These are phyloP conservation scores for Hyposoter dolosus DNA, from an alignment of 2,888 invertebrate species.

Conservation along the genomic window DNA sequence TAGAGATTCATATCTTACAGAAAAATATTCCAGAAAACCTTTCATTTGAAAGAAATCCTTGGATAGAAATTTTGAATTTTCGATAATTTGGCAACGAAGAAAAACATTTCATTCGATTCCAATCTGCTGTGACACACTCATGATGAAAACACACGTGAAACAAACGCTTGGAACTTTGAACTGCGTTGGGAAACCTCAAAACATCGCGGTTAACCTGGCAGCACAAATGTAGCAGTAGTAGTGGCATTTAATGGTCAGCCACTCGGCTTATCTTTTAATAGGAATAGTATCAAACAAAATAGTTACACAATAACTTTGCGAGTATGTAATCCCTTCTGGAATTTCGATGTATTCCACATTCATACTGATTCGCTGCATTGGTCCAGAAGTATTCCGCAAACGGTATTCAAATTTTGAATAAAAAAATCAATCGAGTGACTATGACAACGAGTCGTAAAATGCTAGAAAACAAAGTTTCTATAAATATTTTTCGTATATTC, in stretches of 20 bases:
- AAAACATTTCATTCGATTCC: not conserved
- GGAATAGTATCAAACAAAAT: slow-evolving; percentile 39
- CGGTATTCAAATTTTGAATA: not conserved
- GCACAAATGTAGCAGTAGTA: slow-evolving; percentile 26
- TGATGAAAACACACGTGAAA: not conserved
- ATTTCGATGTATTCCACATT: not conserved
- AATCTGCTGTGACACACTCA: not conserved
- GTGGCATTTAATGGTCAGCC: slow-evolving; percentile 49
- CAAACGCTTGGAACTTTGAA: not conserved
- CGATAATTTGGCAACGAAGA: not conserved
- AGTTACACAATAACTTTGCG: slow-evolving; percentile 8
- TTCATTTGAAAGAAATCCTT: not conserved
- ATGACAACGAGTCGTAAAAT: too few relatives aligned
- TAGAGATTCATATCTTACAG: not conserved
- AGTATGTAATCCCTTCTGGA: slow-evolving; percentile 7
- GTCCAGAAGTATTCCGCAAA: not conserved
- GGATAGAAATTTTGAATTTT: not conserved
- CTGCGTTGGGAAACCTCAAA: slow-evolving; percentile 13
- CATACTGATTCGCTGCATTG: not conserved
- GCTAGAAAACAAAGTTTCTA: not conserved
- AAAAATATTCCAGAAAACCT: not conserved
- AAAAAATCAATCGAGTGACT: not conserved
- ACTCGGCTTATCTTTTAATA: slow-evolving; percentile 28
- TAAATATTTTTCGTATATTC: not conserved
- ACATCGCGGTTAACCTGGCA: slow-evolving; percentile 21